Conservation (phyloP, 2,888 invertebrate genomes). For the Anarsia innoxiella region DNA sequence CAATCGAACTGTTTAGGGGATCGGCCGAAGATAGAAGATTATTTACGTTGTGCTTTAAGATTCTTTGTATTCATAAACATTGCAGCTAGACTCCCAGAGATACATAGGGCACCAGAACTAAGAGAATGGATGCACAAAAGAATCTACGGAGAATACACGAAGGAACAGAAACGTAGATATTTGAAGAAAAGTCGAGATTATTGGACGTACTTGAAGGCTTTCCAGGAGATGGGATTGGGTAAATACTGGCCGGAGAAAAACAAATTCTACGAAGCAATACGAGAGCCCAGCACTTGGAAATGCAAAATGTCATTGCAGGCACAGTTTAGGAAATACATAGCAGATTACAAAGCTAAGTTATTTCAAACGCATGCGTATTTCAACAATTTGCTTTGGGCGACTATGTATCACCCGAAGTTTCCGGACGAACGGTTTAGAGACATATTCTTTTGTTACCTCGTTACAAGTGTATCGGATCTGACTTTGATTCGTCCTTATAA, state of each 20-base stretch:
- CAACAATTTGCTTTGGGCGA: slow-evolving; percentile 55
- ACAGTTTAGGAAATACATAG: slow-evolving; percentile 36
- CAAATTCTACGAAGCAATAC: slow-evolving; percentile 28
- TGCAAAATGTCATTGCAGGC: slow-evolving; percentile 43
- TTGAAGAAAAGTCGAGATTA: slow-evolving; percentile 33
- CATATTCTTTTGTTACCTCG: slow-evolving; percentile 58
- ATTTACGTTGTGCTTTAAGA: slow-evolving; percentile 50
- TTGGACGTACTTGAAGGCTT: slow-evolving; percentile 40
- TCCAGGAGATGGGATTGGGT: slow-evolving; percentile 33
- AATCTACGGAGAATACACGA: slow-evolving; percentile 43
- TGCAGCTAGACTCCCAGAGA: slow-evolving; percentile 55
- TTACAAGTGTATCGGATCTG: slow-evolving; percentile 7
- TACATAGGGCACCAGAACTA: slow-evolving; percentile 53
- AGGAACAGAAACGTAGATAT: slow-evolving; percentile 13
- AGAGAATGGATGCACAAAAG: slow-evolving; percentile 61
- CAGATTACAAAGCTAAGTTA: slow-evolving; percentile 37
- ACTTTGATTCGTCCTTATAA: not conserved
- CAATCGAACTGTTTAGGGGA: slow-evolving; percentile 41
- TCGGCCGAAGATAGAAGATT: slow-evolving; percentile 45
- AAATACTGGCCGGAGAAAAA: slow-evolving; percentile 27
- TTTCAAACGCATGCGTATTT: slow-evolving; percentile 43
- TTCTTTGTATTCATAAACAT: slow-evolving; percentile 41
- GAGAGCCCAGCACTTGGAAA: slow-evolving; percentile 33
- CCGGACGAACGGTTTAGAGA: slow-evolving; percentile 61
- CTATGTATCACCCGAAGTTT: slow-evolving; percentile 54